Evolutionary conservation across 2,797 vertebrate genomes (phyloP), one percentile per base, ranked within the genome.

Genomic region (Chaetophractus vellerosus): DNA sequence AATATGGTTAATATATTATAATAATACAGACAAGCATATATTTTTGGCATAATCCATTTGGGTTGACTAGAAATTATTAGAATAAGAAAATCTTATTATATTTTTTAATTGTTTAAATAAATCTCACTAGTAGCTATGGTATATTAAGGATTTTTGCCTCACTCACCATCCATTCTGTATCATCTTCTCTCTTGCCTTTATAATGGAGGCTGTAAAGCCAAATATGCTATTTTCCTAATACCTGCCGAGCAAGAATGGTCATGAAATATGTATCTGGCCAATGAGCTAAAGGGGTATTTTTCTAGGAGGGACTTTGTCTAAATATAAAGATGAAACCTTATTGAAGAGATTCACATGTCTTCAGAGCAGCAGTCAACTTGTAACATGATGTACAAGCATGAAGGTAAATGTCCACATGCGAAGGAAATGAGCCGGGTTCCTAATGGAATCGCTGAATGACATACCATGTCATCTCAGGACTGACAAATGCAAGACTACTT

Each of bases 1-100:
- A 92, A 90, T 88, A 31, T 64, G 18, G 96, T 96, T 97, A 94
- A 91, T 97, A 92, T 95, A 91, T 90, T 91, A 23, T 19, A 76
- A 82, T 50, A 90, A 11, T 92, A n/a, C 66, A 95, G 31, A 91
- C 76, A 96, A 92, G 31, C 6, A 68, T 4, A n/a, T 18, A 85
- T 90, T 91, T 26, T 76, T 96, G 52, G 36, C 38, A 61, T 82
- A 94, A 87, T 94, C 57, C 69, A 84, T 93, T 96, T 94, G 80
- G 24, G 61, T 93, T 90, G 71, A 69, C 91, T 93, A 68, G 69
- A 79, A 94, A 90, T 94, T 79, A 64, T 90, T 95, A 93, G 23
- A 88, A 82, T 21, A 69, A 14, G 38, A 63, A 83, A 90, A 63
- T 36, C 2, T 59, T 83, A 55, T 45, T 81, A 55, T 33, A 84